Evolutionary conservation across 1,140 invertebrate species (phyloP).

Genomic region (Drosophila teissieri): DNA sequence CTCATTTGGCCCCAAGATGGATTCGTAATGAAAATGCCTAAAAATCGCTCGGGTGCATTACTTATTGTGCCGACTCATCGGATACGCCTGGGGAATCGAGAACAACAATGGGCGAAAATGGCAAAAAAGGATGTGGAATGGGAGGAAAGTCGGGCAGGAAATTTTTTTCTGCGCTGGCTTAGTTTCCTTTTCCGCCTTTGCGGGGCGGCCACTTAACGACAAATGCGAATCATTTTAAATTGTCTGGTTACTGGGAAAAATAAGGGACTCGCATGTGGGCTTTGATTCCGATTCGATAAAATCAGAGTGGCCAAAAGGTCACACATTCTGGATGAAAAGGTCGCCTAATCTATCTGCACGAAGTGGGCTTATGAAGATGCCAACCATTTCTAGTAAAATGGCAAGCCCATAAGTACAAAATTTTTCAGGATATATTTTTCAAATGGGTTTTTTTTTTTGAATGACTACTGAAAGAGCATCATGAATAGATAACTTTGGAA

Average conservation of each 20-base stretch:
- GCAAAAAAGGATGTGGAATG: not conserved
- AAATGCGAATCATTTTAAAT: constrained; percentile 81
- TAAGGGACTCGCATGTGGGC: constrained; percentile 36
- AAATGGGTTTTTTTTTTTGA: not conserved
- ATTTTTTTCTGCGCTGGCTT: constrained; percentile 12
- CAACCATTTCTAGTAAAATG: constrained; percentile 13
- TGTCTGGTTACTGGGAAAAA: constrained; percentile 34
- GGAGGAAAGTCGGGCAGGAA: constrained; percentile 21
- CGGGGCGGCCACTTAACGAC: constrained; percentile 70
- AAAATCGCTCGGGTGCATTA: constrained; percentile 42
- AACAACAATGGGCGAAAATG: constrained; percentile 4
- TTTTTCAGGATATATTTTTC: not conserved
- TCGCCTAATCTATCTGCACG: constrained; percentile 41
- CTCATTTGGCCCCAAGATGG: constrained; percentile 43
- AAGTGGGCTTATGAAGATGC: constrained; percentile 42
- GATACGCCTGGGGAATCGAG: constrained; percentile 3
- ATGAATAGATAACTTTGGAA: too few species aligned
- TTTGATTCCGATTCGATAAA: constrained; percentile 22
- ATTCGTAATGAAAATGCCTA: constrained; percentile 55
- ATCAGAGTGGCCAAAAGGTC: constrained; percentile 61
- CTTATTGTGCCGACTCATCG: constrained; percentile 53
- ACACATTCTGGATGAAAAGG: constrained; percentile 31
- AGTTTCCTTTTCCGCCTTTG: constrained; percentile 36
- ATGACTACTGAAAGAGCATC: not conserved
- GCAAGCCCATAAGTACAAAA: not conserved